Base-by-base conservation (phyloP, 2,888 invertebrate species). In the Cephus runcator region DNA sequence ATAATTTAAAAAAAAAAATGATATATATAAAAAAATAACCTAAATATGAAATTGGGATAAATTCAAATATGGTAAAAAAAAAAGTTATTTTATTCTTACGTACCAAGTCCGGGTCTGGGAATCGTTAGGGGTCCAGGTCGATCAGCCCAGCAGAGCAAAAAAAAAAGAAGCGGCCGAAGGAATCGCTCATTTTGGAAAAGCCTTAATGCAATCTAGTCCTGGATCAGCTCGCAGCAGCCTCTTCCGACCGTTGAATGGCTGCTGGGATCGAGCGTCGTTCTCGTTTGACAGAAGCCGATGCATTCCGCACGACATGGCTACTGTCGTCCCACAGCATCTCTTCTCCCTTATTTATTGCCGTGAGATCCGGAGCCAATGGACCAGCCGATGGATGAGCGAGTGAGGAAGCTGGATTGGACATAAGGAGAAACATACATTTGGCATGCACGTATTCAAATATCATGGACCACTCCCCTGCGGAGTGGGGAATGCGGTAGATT, bases 201-300 rank as follows among this genome's bases (percentile, higher is more conserved):
- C 87, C 87, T 88, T 88, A 88, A 88, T 89, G 86, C 87, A 89
- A 89, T 89, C 89, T 87, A 88, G 84, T 79, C 86, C 87, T 81
- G 85, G 87, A 89, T 89, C 89, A 86, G 85, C 80, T 77, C 34
- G 78, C 83, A 82, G 79, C 79, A 80, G 76, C 75, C 30, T 75
- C 79, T 79, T 78, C 78, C 81, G 78, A 76, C 82, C 82, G 81
- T 83, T 80, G 80, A 81, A 82, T 82, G 80, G 81, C 79, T 81
- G 81, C 81, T 78, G 33, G 40, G 76, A 75, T 76, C 76, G 71
- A 77, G 79, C 77, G 76, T 79, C 82, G 78, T 80, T 71, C 80
- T 84, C 88, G 89, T 89, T 89, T 89, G 89, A 89, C 89, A 87
- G 88, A 89, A 89, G 89, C 89, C 89, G 89, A 88, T 89, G 89